A percentile compares a stretch with the other conserved stretches of the same genome.
These are phyloP conservation scores for Cheilosia urbana DNA, from an alignment of 2,888 invertebrate genomes.

Conservation along the genomic window DNA sequence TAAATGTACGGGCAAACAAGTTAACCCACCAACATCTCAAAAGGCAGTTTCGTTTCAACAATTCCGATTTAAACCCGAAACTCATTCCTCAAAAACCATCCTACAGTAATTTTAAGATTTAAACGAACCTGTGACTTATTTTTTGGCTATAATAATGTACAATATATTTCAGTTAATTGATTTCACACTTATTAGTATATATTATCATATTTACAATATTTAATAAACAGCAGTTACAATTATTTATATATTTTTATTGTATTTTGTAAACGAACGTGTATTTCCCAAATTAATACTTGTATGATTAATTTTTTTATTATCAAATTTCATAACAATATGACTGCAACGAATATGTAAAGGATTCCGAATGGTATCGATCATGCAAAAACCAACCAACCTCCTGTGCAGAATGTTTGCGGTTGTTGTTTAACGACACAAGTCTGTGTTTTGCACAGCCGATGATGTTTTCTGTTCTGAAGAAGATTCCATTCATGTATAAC, in stretches of 20 bases:
- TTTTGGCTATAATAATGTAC: constrained; percentile 71
- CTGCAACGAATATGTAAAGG: constrained; percentile 43
- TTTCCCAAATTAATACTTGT: constrained; percentile 34
- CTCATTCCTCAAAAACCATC: no score
- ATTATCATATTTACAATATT: constrained; percentile 70
- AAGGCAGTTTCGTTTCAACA: neutral
- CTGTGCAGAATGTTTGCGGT: neutral
- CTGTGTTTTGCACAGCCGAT: neutral
- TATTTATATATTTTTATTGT: constrained; percentile 39
- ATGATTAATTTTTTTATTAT: constrained; percentile 26
- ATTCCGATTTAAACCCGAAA: no score
- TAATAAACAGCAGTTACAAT: constrained; percentile 65
- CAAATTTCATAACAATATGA: constrained; percentile 44
- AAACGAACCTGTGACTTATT: constrained; percentile 48
- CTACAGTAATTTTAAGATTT: constrained; percentile 2
- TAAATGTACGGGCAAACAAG: no score
- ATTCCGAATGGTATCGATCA: constrained; percentile 16
- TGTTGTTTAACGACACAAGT: neutral
- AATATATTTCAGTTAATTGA: constrained; percentile 68
- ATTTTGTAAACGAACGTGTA: constrained; percentile 46
- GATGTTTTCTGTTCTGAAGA: constrained; percentile 4
- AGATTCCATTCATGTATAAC: neutral
- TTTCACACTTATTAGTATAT: constrained; percentile 69
- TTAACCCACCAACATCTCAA: no score
- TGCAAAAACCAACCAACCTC: constrained; percentile 6